Evolutionary conservation across 2,888 invertebrate genomes (phyloP).

Genomic region (Electrophaes corylata): DNA sequence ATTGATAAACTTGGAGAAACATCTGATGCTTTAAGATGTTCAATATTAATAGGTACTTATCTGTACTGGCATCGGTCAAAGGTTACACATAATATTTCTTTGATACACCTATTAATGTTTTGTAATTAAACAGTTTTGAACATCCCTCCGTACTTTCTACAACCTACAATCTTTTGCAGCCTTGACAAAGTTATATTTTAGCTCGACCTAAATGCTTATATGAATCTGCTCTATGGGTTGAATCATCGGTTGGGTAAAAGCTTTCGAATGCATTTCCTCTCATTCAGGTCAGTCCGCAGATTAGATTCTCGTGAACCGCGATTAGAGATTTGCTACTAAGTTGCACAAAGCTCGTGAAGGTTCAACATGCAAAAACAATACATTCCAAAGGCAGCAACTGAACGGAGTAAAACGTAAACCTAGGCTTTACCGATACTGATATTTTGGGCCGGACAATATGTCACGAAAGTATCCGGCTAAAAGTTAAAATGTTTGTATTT

Average conservation of each 20-base stretch:
- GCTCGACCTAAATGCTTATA: too few species aligned
- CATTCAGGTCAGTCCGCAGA: constrained; percentile 7
- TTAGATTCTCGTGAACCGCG: constrained; percentile 9
- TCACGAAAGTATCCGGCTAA: not conserved
- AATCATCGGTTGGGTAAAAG: not conserved
- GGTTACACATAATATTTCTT: too few species aligned
- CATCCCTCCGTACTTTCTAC: too few species aligned
- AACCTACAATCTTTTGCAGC: too few species aligned
- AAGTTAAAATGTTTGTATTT: not conserved
- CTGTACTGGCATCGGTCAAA: too few species aligned
- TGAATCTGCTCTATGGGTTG: too few species aligned
- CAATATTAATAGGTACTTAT: too few species aligned
- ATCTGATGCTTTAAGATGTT: too few species aligned
- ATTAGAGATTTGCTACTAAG: constrained; percentile 12
- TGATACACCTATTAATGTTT: too few species aligned
- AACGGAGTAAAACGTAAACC: constrained; percentile 11
- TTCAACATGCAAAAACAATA: constrained; percentile 35
- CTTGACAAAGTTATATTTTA: too few species aligned
- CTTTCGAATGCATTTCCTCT: constrained; percentile 10
- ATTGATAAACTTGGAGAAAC: too few species aligned
- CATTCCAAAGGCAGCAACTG: constrained; percentile 27
- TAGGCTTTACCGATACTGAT: not conserved
- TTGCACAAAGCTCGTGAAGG: constrained; percentile 20
- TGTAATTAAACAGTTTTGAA: too few species aligned
- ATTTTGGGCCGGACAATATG: constrained; percentile 1